A percentile compares a stretch with the other conserved stretches of the same genome.
Conservation (phyloP, 2,113 vertebrate species). For the chimpanzee (Pan troglodytes) region NHGRI_mPanTro3-v2.1_pri NC_072414.2:62107501-62108000, state of each 20-base stretch:
- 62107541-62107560: background rate
- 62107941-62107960: background rate
- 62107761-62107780: background rate
- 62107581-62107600: background rate
- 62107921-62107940: background rate
- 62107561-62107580: background rate
- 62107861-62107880: fast-evolving
- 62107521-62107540: background rate
- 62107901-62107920: background rate
- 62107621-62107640: background rate
- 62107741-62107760: background rate
- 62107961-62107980: background rate
- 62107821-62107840: background rate
- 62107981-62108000: background rate
- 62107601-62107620: background rate
- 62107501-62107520: background rate
- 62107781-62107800: background rate
- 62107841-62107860: background rate
- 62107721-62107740: background rate
- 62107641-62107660: background rate
- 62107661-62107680: background rate
- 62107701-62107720: background rate
- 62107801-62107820: background rate
- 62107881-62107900: background rate
- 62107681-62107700: background rate